Conservation (phyloP, 2,797 vertebrate genomes). For the Anomalospiza imberbis region DNA sequence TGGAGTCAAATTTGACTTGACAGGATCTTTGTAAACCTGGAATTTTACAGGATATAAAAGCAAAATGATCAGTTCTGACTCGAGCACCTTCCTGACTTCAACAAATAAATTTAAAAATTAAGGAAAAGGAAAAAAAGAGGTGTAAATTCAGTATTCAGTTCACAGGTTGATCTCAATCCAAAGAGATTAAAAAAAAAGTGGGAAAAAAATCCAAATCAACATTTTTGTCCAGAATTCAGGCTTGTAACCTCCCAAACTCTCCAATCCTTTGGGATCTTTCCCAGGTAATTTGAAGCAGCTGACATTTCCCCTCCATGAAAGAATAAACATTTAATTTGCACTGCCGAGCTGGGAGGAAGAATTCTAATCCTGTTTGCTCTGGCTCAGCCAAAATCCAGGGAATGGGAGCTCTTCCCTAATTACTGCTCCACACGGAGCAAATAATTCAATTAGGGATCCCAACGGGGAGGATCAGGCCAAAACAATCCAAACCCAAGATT, state of each 20-base stretch:
- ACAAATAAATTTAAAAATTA: not conserved
- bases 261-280: not conserved
- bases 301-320: conserved; percentile 61
- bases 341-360: conserved; percentile 2
- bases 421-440: not conserved
- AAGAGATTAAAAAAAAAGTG: fast-evolving
- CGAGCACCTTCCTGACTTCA: not conserved
- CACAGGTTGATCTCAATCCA: not conserved
- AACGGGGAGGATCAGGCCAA: not conserved
- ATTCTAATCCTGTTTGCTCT: conserved; percentile 65
- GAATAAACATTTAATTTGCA: conserved; percentile 68
- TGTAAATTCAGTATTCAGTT: not conserved
- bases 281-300: conserved; percentile 22
- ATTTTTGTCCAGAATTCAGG: not conserved
- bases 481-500: not conserved
- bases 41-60: not conserved
- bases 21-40: not conserved
- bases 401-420: not conserved
- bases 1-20: conserved; percentile 31
- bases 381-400: not conserved
- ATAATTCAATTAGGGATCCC: conserved; percentile 1
- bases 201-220: not conserved
- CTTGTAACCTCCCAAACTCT: not conserved
- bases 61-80: not conserved
- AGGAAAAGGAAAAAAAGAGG: fast-evolving